Conservation (phyloP, 2,888 invertebrate genomes). For the Balanococcus diminutus region DNA sequence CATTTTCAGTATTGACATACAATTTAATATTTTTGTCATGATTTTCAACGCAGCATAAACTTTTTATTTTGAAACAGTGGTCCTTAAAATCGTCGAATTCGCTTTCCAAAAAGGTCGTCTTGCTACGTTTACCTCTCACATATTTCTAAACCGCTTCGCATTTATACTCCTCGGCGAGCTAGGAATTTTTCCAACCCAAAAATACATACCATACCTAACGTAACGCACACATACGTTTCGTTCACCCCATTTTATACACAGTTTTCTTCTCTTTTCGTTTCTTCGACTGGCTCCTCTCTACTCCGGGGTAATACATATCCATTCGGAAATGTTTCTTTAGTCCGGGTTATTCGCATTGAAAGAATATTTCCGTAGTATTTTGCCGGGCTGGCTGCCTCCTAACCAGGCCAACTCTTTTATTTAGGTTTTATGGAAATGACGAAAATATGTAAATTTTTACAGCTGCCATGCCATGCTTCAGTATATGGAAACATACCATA, state of each 20-base stretch:
- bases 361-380: not conserved
- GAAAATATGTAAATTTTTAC: slow-evolving; percentile 27
- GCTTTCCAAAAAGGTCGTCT: too few relatives aligned
- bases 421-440: slow-evolving; percentile 23
- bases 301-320: slow-evolving; percentile 11
- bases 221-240: not conserved
- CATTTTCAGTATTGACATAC: too few relatives aligned
- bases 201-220: too few relatives aligned
- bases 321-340: slow-evolving; percentile 19
- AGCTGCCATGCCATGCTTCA: too few relatives aligned
- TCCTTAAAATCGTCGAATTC: too few relatives aligned
- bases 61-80: too few relatives aligned
- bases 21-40: too few relatives aligned
- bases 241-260: not conserved
- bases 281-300: not conserved
- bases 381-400: not conserved
- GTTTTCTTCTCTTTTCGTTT: not conserved
- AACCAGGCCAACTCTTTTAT: not conserved
- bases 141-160: too few relatives aligned
- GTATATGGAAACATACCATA: not conserved
- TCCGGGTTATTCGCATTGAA: slow-evolving; percentile 2
- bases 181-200: not conserved
- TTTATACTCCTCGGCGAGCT: not conserved
- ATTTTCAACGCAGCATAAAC: too few relatives aligned
- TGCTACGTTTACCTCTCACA: too few relatives aligned